A percentile compares a stretch with the other conserved stretches of the same genome.
Conservation (phyloP, 2,797 vertebrate species). For the Danio choprae region DNA sequence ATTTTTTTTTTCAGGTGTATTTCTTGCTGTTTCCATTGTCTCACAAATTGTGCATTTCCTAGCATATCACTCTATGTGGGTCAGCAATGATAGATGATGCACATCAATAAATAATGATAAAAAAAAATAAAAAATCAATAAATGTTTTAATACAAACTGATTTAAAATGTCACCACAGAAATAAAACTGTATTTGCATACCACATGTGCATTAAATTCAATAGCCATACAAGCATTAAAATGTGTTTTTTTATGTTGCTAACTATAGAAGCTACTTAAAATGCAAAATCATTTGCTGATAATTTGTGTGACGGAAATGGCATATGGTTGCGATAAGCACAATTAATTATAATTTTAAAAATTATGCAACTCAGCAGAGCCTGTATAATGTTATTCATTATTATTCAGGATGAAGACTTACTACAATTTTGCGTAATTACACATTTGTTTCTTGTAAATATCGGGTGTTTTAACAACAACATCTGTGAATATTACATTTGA, state of each 20-base stretch:
- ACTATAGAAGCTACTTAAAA: background rate
- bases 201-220: background rate
- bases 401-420: constrained; percentile 1
- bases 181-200: background rate
- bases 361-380: background rate
- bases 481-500: background rate
- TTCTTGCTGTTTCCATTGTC: background rate
- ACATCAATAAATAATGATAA: background rate
- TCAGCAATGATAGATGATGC: background rate
- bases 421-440: background rate
- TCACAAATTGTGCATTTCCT: constrained; percentile 7
- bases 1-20: background rate
- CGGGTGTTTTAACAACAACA: background rate
- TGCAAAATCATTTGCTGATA: background rate
- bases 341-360: background rate
- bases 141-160: background rate
- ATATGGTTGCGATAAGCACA: background rate
- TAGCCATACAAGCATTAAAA: too few species aligned
- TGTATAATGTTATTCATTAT: constrained; percentile 3
- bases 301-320: background rate
- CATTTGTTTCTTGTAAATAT: background rate
- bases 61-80: background rate
- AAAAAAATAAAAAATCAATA: background rate
- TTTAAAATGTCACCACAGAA: constrained; percentile 1
- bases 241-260: background rate